phyloP scores from a whole-genome alignment of 2,113 vertebrate species.

The Odocoileus virginianus region DNA sequence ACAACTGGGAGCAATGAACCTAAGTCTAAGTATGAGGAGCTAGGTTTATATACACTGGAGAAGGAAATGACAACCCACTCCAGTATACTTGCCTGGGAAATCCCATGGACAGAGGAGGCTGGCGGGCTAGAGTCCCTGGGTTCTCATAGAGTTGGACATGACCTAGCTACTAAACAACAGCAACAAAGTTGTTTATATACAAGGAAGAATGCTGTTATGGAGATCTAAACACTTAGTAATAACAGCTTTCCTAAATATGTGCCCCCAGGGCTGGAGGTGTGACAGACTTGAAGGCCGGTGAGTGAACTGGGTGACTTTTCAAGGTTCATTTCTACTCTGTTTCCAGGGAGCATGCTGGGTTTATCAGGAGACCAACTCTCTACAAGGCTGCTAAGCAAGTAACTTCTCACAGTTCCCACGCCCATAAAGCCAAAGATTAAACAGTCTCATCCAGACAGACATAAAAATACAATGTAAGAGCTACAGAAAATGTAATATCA shows the following conservation, averaged over 20 bases:
- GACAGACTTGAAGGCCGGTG: not conserved
- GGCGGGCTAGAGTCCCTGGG: not conserved
- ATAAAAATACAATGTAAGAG: not conserved
- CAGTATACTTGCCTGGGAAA: not conserved
- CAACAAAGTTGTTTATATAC: not conserved
- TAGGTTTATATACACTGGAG: not conserved
- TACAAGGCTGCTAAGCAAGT: not conserved
- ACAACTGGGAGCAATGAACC: not conserved
- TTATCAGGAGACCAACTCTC: not conserved
- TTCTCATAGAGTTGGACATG: not conserved
- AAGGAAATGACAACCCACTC: not conserved
- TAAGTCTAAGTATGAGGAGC: not conserved
- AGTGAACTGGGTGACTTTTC: not conserved
- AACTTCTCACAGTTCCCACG: not conserved
- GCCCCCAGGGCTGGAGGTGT: not conserved
- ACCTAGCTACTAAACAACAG: not conserved
- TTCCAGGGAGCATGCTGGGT: not conserved
- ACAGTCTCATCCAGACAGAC: not conserved
- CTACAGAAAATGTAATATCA: not conserved
- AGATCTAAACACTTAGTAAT: not conserved
- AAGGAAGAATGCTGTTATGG: not conserved
- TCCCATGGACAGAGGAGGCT: not conserved
- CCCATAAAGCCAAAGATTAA: conserved; percentile 27
- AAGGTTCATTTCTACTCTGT: not conserved
- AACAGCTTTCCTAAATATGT: not conserved